These are phyloP conservation scores for Merluccius polli DNA, from an alignment of 2,797 vertebrate genomes.

Conservation along the genomic window DNA sequence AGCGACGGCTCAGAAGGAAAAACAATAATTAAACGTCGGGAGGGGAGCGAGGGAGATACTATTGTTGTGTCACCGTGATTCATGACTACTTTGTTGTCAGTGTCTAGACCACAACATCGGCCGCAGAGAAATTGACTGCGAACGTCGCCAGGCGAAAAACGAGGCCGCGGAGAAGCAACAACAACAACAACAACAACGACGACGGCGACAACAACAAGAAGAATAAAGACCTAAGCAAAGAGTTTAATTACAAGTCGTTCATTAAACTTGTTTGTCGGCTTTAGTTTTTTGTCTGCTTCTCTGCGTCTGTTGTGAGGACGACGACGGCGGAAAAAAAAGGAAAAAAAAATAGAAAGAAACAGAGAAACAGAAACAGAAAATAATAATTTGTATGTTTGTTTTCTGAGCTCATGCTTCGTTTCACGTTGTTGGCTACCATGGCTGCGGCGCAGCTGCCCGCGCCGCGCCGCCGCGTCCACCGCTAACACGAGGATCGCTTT, in stretches of 20 bases:
- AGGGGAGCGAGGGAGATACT: not conserved
- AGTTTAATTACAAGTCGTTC: not conserved
- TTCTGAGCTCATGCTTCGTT: not conserved
- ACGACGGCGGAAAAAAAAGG: too few species aligned
- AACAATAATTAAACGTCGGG: not conserved
- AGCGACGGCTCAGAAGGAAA: not conserved
- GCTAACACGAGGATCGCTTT: not conserved
- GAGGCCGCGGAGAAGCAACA: not conserved
- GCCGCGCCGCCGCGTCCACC: not conserved
- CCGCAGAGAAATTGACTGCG: not conserved
- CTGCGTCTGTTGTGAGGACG: too few species aligned
- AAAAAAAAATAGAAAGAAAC: too few species aligned
- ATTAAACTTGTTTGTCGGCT: not conserved
- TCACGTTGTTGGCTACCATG: not conserved
- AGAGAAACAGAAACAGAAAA: not conserved
- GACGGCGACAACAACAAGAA: too few species aligned
- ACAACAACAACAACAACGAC: not conserved
- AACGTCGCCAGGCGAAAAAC: not conserved
- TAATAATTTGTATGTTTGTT: not conserved
- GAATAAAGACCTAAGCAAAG: not conserved
- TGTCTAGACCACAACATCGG: not conserved
- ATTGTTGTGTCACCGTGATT: not conserved
- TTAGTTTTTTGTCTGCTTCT: not conserved
- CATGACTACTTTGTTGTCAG: not conserved
- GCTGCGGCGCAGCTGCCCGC: not conserved